Percentiles rank a stretch among this genome's conserved stretches.
phyloP scores from a whole-genome alignment of 92 coral and sea anemone species.

The Bergia puertoricense region DNA sequence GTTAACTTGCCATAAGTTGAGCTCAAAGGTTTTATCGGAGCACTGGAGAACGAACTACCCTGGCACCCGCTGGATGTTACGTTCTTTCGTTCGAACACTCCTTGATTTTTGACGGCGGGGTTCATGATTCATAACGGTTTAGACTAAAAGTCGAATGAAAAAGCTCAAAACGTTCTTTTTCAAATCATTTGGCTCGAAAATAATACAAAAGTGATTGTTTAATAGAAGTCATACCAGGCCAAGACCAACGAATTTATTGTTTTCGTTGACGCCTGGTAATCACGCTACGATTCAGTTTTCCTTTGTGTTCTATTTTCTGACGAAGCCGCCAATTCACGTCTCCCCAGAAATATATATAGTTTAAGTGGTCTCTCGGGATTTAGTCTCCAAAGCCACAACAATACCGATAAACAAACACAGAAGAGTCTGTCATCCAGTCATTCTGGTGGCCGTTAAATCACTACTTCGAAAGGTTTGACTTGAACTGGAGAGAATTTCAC shows the following conservation, averaged over 20 bases:
- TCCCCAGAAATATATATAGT: not conserved
- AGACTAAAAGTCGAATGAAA: too few species aligned
- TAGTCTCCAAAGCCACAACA: not conserved
- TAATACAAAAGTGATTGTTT: too few species aligned
- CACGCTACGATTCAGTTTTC: not conserved
- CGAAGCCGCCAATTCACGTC: not conserved
- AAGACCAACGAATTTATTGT: not conserved
- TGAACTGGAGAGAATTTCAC: not conserved
- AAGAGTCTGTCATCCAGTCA: too few species aligned
- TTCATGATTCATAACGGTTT: too few species aligned
- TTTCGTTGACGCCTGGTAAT: not conserved
- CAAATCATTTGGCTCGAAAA: too few species aligned
- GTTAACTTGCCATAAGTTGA: too few species aligned
- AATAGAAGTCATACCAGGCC: not conserved
- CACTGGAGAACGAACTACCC: too few species aligned
- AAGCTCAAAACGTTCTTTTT: too few species aligned
- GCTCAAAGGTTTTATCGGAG: too few species aligned
- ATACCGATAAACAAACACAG: slow-evolving; percentile 5
- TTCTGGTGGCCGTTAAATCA: not conserved
- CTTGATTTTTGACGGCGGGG: too few species aligned
- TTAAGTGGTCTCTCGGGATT: not conserved
- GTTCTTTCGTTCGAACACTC: too few species aligned
- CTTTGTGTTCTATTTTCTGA: not conserved
- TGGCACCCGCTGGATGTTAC: too few species aligned
- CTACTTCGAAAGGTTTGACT: not conserved